These are phyloP conservation scores for Hippopotamyrus pictus DNA, from an alignment of 2,797 vertebrate species.

Conservation along the genomic window DNA sequence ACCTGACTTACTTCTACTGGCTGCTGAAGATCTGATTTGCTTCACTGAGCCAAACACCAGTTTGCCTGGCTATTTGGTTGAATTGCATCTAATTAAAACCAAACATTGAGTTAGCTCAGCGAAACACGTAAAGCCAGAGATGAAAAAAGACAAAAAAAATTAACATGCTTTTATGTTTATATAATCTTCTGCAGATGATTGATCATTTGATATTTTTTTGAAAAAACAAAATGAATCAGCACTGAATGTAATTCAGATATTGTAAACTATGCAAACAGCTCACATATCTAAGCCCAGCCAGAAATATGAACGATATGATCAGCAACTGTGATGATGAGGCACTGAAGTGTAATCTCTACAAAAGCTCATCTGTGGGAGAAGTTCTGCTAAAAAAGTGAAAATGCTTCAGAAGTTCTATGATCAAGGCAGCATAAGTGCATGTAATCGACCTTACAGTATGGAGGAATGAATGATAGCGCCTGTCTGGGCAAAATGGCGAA, in stretches of 20 bases:
- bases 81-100: background rate
- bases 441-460: background rate
- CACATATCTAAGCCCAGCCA: background rate
- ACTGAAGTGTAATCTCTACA: background rate
- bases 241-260: background rate
- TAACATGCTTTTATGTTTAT: background rate
- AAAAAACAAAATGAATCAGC: background rate
- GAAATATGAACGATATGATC: background rate
- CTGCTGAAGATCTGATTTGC: background rate
- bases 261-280: background rate
- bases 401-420: background rate
- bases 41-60: background rate
- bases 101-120: background rate
- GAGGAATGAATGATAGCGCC: background rate
- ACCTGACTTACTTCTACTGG: background rate
- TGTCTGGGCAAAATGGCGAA: background rate
- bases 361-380: background rate
- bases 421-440: background rate
- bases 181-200: background rate
- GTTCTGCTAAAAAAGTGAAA: background rate
- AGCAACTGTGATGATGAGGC: background rate
- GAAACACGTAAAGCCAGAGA: background rate
- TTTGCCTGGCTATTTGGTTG: background rate
- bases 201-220: background rate
- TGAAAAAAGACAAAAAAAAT: background rate